These are phyloP conservation scores for Phyllopteryx taeniolatus DNA, from an alignment of 2,113 vertebrate species.

Conservation along the genomic window DNA sequence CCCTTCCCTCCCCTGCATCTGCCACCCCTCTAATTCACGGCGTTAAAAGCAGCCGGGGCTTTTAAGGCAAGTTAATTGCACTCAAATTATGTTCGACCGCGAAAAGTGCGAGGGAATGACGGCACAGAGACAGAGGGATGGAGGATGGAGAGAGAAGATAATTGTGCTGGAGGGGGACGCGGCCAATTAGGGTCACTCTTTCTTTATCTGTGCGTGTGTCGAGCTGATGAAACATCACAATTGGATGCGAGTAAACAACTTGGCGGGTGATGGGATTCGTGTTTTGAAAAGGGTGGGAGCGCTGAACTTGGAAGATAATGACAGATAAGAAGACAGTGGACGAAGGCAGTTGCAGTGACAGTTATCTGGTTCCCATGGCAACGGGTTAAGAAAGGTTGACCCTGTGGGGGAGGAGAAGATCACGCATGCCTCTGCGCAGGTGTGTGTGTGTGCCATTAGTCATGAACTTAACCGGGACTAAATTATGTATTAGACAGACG, in stretches of 20 bases:
- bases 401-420: constrained; percentile 39
- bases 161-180: constrained; percentile 64
- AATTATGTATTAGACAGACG: constrained; percentile 71
- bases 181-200: constrained; percentile 65
- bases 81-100: constrained; percentile 82
- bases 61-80: constrained; percentile 83
- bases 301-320: constrained; percentile 40
- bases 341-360: constrained; percentile 22
- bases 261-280: constrained; percentile 55
- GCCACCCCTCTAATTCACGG: constrained; percentile 73
- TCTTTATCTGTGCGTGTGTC: constrained; percentile 43
- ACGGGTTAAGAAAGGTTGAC: constrained; percentile 68
- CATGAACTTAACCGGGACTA: constrained; percentile 61
- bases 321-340: constrained; percentile 38
- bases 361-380: constrained; percentile 67
- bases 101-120: constrained; percentile 67
- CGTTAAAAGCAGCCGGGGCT: constrained; percentile 76
- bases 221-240: constrained; percentile 46
- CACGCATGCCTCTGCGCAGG: constrained; percentile 9
- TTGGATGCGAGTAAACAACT: constrained; percentile 57
- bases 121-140: constrained; percentile 47
- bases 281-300: constrained; percentile 43
- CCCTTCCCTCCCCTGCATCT: constrained; percentile 43
- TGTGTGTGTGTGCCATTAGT: constrained; percentile 41
- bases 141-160: constrained; percentile 67